These are phyloP conservation scores for Amaurobius ferox DNA, from an alignment of 2,888 invertebrate species.

Conservation along the genomic window DNA sequence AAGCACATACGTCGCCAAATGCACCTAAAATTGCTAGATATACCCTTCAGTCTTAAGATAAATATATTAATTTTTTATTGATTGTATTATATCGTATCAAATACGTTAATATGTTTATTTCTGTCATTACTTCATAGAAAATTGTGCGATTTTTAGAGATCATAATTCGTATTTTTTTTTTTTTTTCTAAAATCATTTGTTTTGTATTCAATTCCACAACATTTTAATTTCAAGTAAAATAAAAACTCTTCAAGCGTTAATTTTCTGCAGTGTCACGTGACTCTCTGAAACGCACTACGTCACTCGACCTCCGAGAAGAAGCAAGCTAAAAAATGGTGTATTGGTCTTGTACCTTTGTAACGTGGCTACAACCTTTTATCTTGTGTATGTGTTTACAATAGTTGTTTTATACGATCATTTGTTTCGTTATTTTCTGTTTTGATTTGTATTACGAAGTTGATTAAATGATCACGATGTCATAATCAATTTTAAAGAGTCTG, in stretches of 20 bases:
- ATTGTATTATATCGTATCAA: too few species aligned
- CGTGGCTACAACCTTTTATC: constrained; percentile 40
- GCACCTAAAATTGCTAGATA: too few species aligned
- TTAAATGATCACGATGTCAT: background rate
- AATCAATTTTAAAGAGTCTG: background rate
- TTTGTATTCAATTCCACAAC: too few species aligned
- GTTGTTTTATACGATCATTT: background rate
- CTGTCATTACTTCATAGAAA: too few species aligned
- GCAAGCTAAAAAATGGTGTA: constrained; percentile 56
- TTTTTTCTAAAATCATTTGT: background rate
- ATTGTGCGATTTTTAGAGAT: too few species aligned
- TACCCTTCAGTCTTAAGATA: too few species aligned
- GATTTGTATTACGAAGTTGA: background rate
- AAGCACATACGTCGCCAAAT: too few species aligned
- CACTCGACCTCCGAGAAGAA: constrained; percentile 40
- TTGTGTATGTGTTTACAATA: background rate
- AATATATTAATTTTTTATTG: too few species aligned
- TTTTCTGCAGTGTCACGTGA: constrained; percentile 54
- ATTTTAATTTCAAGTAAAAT: too few species aligned
- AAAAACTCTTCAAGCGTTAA: too few species aligned
- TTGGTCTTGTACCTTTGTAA: constrained; percentile 21
- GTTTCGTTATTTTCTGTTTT: background rate
- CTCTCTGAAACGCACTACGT: constrained; percentile 45
- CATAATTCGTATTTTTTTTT: too few species aligned
- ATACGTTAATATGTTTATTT: too few species aligned